A percentile compares a stretch with the other conserved stretches of the same genome.
Conservation (phyloP, 2,797 vertebrate genomes). For the Hipposideros larvatus region DNA sequence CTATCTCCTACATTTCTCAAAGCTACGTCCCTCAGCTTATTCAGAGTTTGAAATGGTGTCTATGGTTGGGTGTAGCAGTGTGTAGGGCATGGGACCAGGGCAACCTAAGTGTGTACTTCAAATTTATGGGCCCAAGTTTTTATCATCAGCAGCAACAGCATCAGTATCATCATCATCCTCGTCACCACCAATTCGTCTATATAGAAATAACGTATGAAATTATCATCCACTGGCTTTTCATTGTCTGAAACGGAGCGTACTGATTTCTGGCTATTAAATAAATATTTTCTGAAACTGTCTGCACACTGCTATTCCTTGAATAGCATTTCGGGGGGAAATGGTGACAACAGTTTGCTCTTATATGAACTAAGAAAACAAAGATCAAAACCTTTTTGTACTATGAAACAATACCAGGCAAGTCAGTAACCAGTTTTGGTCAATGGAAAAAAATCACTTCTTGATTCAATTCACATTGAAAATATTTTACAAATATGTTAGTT, state of each 20-base stretch:
- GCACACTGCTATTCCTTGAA: background rate
- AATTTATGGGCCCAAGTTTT: background rate
- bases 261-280: slow-evolving; percentile 34
- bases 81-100: background rate
- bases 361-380: slow-evolving; percentile 21
- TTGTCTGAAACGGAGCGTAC: slow-evolving; percentile 48
- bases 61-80: background rate
- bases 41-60: background rate
- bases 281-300: slow-evolving; percentile 48
- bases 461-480: background rate
- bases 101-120: slow-evolving; percentile 60
- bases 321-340: slow-evolving; percentile 1
- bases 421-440: slow-evolving; percentile 1
- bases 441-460: background rate
- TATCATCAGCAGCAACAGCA: background rate
- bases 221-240: slow-evolving; percentile 41
- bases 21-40: slow-evolving; percentile 58
- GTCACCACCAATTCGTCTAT: background rate
- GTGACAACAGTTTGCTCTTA: background rate
- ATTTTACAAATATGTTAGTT: background rate
- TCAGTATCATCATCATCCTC: background rate
- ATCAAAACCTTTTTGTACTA: background rate
- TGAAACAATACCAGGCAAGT: background rate
- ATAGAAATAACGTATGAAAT: slow-evolving; percentile 66
- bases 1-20: slow-evolving; percentile 69